Evolutionary conservation across 2,888 invertebrate species (phyloP).

Genomic region (Drosophila anceps): DNA sequence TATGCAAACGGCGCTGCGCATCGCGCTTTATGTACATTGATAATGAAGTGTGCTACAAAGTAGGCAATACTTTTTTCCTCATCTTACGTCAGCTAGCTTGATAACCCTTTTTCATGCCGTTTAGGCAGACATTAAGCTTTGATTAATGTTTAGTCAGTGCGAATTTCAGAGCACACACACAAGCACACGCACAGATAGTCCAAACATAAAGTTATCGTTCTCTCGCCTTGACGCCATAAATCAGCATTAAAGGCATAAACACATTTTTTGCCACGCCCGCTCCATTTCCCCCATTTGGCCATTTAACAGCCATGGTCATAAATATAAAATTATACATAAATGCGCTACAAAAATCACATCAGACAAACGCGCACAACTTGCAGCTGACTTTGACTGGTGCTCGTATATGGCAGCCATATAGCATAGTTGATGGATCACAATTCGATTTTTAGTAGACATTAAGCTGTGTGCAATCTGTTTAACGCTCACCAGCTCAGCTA

Average conservation of each 20-base stretch:
- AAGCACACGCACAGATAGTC: slow-evolving; percentile 11
- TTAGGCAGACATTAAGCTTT: slow-evolving; percentile 65
- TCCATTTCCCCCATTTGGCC: slow-evolving; percentile 29
- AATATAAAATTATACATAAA: slow-evolving; percentile 79
- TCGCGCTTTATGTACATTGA: slow-evolving; percentile 62
- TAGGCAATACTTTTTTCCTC: slow-evolving; percentile 56
- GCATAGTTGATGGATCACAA: slow-evolving; percentile 75
- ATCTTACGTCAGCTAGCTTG: background rate
- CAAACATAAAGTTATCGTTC: slow-evolving; percentile 30
- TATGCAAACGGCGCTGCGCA: slow-evolving; percentile 36
- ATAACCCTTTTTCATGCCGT: slow-evolving; percentile 54
- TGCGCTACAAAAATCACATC: slow-evolving; percentile 75
- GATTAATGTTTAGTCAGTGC: slow-evolving; percentile 65
- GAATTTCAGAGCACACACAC: slow-evolving; percentile 18
- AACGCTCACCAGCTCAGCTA: slow-evolving; percentile 29
- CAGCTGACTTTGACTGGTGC: slow-evolving; percentile 32
- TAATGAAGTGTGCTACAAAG: slow-evolving; percentile 63
- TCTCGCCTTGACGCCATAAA: slow-evolving; percentile 61
- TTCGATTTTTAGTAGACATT: slow-evolving; percentile 80
- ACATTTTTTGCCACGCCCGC: slow-evolving; percentile 37
- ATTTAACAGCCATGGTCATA: slow-evolving; percentile 72
- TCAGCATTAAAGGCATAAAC: slow-evolving; percentile 72
- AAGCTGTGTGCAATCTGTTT: slow-evolving; percentile 73
- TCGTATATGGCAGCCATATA: slow-evolving; percentile 52
- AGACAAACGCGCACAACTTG: slow-evolving; percentile 34